Evolutionary conservation across 2,797 vertebrate species (phyloP).

Genomic region (Sebastes oblongus): DNA sequence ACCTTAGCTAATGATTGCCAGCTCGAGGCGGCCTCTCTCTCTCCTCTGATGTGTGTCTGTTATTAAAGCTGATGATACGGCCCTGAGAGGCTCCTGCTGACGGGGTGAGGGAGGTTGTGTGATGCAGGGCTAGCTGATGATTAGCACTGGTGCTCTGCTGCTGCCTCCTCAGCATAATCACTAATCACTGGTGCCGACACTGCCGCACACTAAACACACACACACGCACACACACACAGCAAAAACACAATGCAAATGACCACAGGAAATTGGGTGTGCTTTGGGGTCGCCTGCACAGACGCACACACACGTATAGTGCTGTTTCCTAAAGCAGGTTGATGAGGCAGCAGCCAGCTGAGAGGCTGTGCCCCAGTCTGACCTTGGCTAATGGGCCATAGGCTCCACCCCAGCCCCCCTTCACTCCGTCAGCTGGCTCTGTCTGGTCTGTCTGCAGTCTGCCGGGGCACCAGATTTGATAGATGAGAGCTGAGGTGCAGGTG

Average conservation of each 20-base stretch:
- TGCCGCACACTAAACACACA: slow-evolving; percentile 2
- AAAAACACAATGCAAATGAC: slow-evolving; percentile 56
- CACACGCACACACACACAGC: neutral
- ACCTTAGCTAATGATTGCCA: slow-evolving; percentile 44
- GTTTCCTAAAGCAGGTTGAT: slow-evolving; percentile 60
- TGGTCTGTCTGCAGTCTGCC: slow-evolving; percentile 50
- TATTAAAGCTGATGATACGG: slow-evolving; percentile 72
- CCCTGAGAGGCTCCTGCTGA: slow-evolving; percentile 58
- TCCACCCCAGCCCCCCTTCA: slow-evolving; percentile 51
- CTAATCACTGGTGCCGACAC: slow-evolving; percentile 73
- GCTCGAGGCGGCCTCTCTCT: neutral
- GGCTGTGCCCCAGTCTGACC: slow-evolving; percentile 68
- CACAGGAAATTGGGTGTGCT: slow-evolving; percentile 57
- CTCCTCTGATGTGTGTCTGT: slow-evolving; percentile 59
- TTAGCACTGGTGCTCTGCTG: slow-evolving; percentile 73
- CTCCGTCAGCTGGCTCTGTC: slow-evolving; percentile 56
- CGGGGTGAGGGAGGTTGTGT: slow-evolving; percentile 60
- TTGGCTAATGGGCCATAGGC: slow-evolving; percentile 79
- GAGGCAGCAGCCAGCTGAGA: slow-evolving; percentile 68
- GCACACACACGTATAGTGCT: slow-evolving; percentile 9
- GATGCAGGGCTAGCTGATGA: slow-evolving; percentile 64
- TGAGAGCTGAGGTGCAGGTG: slow-evolving; percentile 33
- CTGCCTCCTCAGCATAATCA: slow-evolving; percentile 82
- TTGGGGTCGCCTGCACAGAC: slow-evolving; percentile 23
- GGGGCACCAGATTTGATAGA: slow-evolving; percentile 30